Percentiles rank a stretch among this genome's conserved stretches.
Conservation (phyloP, 2,888 invertebrate species). For the Drosophila austrosaltans region DNA sequence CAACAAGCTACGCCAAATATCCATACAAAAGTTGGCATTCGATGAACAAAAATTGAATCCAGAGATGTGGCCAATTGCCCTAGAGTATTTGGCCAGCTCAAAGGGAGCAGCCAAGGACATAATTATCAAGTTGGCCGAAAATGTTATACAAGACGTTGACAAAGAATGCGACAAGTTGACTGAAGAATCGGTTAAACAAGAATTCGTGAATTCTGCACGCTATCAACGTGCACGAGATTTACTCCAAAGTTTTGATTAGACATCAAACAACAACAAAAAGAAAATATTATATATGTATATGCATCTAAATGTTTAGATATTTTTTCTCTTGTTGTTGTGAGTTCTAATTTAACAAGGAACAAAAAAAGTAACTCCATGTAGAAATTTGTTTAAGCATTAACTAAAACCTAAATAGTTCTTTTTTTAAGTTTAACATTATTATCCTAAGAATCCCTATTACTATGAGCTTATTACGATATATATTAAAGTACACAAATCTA, state of each 20-base stretch:
- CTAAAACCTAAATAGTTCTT: too few species aligned
- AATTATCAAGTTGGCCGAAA: constrained; percentile 87
- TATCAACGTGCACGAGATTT: constrained; percentile 81
- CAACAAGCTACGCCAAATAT: constrained; percentile 90
- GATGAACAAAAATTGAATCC: constrained; percentile 86
- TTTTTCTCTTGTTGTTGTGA: not conserved
- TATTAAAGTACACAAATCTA: too few species aligned
- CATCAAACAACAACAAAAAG: not conserved
- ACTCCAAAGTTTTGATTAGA: constrained; percentile 79
- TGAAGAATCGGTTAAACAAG: constrained; percentile 59
- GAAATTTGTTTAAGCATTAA: too few species aligned
- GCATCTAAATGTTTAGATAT: not conserved
- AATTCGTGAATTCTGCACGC: constrained; percentile 68
- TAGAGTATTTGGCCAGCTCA: constrained; percentile 89
- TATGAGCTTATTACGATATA: too few species aligned
- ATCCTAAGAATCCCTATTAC: too few species aligned
- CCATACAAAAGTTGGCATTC: constrained; percentile 89
- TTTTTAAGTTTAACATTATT: too few species aligned
- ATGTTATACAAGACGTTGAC: constrained; percentile 87
- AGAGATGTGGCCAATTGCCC: constrained; percentile 86
- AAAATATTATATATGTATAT: too few species aligned
- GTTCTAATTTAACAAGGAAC: too few species aligned
- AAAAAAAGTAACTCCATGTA: too few species aligned
- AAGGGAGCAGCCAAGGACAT: constrained; percentile 87
- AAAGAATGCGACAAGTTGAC: constrained; percentile 60